These are phyloP conservation scores for Rhingia campestris DNA, from an alignment of 2,888 invertebrate genomes.

Conservation along the genomic window DNA sequence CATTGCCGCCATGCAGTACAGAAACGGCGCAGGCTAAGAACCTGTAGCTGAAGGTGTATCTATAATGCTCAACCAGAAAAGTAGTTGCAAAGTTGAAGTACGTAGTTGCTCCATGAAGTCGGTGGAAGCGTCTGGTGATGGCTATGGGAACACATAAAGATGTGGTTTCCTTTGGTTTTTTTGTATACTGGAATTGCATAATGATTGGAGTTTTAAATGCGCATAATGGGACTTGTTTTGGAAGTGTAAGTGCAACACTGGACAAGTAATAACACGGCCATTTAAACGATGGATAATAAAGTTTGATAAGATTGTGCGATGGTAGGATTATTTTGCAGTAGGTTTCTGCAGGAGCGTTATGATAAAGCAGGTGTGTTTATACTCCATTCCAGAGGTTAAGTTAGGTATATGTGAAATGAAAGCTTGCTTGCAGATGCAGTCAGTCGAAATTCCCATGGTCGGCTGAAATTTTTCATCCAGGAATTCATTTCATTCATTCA, in stretches of 20 bases:
- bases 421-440: no score
- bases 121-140: slow-evolving; percentile 18
- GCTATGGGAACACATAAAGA: slow-evolving; percentile 42
- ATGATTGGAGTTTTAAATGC: slow-evolving; percentile 48
- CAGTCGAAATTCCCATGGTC: no score
- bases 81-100: slow-evolving; percentile 9
- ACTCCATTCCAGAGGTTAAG: no score
- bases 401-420: no score
- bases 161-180: background rate
- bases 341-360: no score
- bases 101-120: slow-evolving; percentile 1
- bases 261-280: slow-evolving; percentile 19
- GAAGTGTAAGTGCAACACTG: slow-evolving; percentile 39
- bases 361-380: no score
- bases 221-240: slow-evolving; percentile 39
- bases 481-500: no score
- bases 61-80: slow-evolving; percentile 6
- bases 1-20: no score
- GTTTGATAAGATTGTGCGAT: slow-evolving; percentile 42
- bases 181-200: slow-evolving; percentile 42
- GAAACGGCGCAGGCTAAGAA: slow-evolving; percentile 12
- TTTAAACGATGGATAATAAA: slow-evolving; percentile 16
- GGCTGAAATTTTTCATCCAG: no score
- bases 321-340: background rate
- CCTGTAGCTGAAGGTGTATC: slow-evolving; percentile 17